Base-by-base conservation (phyloP, 2,888 invertebrate species). In the Aspidiotus rigidus region DNA sequence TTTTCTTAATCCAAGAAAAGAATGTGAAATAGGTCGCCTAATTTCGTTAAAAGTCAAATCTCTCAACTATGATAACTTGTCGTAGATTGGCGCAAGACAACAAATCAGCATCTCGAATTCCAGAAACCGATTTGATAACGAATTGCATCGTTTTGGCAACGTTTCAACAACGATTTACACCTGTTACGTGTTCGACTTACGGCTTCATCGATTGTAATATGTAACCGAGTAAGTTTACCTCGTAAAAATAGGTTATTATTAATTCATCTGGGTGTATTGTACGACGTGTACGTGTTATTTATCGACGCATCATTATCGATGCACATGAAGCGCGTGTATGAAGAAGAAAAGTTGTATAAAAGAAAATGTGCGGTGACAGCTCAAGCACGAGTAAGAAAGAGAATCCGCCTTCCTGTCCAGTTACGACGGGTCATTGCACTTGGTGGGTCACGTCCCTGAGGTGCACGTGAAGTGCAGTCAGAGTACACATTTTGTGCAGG, bases 381-480 rank as follows among this genome's bases (percentile, higher is more conserved):
- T 13, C 7, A 15, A 62, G 62, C 13, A n/a, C 2, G 62, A 44
- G 44, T 10, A 41, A 9, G 13, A 40, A 15, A 13, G 42, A 13
- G 62, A 62, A 16, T 62, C 9, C 62, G 62, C 62, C 62, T 62
- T 16, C 62, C 40, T 41, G 62, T 62, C 62, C 62, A 62, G 62
- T 62, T 62, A 41, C 39, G 15, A 42, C 62, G 62, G 62, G 62
- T 62, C 62, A 62, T 62, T 62, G 62, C 62, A 62, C 62, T 62
- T 42, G 62, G 42, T 62, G 62, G 62, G 62, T 62, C 62, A 62
- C 42, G 9, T 62, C 41, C 42, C 42, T 42, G 62, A 62, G 62
- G 40, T 62, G 42, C 40, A 62, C 62, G 42, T 60, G 62, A 62
- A 62, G 42, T 62, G 62, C 62, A 62, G 28, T 62, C 16, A 41